Evolutionary conservation across 2,888 invertebrate genomes (phyloP), one percentile per base, ranked within the genome.

Genomic region (Pseudeuparius sepicola): DNA sequence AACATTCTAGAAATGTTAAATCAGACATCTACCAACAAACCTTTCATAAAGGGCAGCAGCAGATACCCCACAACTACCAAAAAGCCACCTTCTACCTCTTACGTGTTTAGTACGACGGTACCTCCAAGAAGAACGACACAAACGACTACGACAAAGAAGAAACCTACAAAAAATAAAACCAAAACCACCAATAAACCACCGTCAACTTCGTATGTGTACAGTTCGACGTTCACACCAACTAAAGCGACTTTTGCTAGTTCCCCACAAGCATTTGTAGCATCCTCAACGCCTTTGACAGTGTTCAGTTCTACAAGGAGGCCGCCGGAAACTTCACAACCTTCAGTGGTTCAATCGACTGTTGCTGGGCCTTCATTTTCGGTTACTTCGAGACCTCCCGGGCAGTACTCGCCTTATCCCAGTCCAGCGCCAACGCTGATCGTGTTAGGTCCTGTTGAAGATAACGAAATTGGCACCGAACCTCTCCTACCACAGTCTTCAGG

Each of bases 1-100:
- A 68, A 76, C 29, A 78, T 79, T 4, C 68, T 78, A 37, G 68
- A 76, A 47, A 73, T 78, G 67, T 54, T 78, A 6, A 78, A 77
- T 51, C 64, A 65, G 28, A 49, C 45, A 10, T 41, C 51, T n/a
- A 50, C 51, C 4, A 45, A 39, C 7, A 49, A 51, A 4, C 58
- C 66, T 2, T 59, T 67, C n/a, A n/a, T n/a, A n/a, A n/a, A n/a
- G n/a, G n/a, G n/a, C 6, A 34, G 31, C 18, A 38, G 35, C 14
- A 56, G 56, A 43, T 65, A 65, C 2, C 57, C 61, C n/a, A 59
- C 66, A 3, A 68, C 66, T 2, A 65, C 55, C 7, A 48, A 48
- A 18, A 57, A 57, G 43, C 65, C 64, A 3, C 59, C 62, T 3
- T 62, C 67, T 2, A 67, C 66, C 4, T 66, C 66, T 38, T 67